Base-by-base conservation (phyloP, 1,140 invertebrate species). In the Drosophila sulfurigaster region DNA sequence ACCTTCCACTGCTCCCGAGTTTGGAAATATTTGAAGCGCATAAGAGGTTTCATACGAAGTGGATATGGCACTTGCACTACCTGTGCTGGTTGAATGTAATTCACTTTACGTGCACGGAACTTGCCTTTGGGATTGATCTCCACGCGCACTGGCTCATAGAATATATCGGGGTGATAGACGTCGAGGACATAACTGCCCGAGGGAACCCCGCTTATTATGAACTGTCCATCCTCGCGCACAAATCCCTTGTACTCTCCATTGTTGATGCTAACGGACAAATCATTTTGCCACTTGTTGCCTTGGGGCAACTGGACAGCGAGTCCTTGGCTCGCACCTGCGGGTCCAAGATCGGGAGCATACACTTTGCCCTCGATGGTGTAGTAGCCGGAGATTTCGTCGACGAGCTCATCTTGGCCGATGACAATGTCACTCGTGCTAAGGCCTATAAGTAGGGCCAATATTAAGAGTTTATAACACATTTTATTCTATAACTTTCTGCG, bases 121-220 rank as follows among this genome's bases (percentile, higher is more conserved):
- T 99, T 99, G 20, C 99, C 99, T 93, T 98, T 99, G 0, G 96
- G 96, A 91, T 98, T 99, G 54, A 99, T 98, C 93, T 99, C 98
- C 0, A 99, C 97, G 69, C 98, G 94, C 11, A 92, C 95, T 4
- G 97, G 97, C 82, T 99, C 98, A 87, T 98, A 99, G 70, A 96
- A 94, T 87, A 96, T 98, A 87, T 98, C 96, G 4, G 98, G 97
- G 94, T 99, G 96, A 6, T 97, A 92, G 11, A 99, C 95, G 94
- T 99, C 99, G 1, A 99, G 94, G 20, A 99, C 95, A 91, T 99
- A 99, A 0, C 98, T 99, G 5, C 99, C 99, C 20, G 97, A 96
- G 2, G 97, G 97, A 0, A 99, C 94, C 85, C 98, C 98, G 79
- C 96, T 96, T 49, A 99, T 95, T 8, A 95, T 93, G 93, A 99